Conservation (phyloP, 2,888 invertebrate genomes). For the Tuberolachnus salignus region DNA sequence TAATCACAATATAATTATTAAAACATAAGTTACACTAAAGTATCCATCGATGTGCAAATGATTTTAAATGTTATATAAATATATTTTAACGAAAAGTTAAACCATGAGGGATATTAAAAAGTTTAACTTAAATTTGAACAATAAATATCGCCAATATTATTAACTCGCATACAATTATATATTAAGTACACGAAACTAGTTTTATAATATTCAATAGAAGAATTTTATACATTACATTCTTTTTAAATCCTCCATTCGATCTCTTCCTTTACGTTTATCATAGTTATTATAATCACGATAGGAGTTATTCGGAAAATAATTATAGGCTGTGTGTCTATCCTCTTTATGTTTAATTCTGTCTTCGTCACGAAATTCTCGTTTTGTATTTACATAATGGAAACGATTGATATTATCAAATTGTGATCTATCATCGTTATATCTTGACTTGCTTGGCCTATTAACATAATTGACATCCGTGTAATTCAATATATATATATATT, state of each 20-base stretch:
- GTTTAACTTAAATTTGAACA: not conserved
- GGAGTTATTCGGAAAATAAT: no score
- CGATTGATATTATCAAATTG: not conserved
- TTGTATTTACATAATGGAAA: not conserved
- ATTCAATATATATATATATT: not conserved
- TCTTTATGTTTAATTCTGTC: slow-evolving; percentile 14
- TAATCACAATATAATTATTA: not conserved
- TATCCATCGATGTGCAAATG: no score
- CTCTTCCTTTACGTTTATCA: slow-evolving; percentile 28
- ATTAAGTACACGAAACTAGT: not conserved
- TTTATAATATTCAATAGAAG: no score
- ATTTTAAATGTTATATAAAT: no score
- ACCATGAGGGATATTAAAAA: no score
- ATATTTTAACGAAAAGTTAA: not conserved
- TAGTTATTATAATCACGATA: slow-evolving; percentile 16
- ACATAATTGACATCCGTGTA: not conserved
- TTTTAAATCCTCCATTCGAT: slow-evolving; percentile 14
- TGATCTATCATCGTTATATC: slow-evolving; percentile 10
- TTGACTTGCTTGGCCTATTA: slow-evolving; percentile 6
- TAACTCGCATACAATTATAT: not conserved
- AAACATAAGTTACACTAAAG: no score
- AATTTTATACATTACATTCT: slow-evolving; percentile 32
- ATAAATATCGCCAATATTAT: no score
- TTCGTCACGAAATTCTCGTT: slow-evolving; percentile 37
- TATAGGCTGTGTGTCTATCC: no score